Evolutionary conservation across 2,113 vertebrate genomes (phyloP).

Genomic region (Stictonetta naevosa): DNA sequence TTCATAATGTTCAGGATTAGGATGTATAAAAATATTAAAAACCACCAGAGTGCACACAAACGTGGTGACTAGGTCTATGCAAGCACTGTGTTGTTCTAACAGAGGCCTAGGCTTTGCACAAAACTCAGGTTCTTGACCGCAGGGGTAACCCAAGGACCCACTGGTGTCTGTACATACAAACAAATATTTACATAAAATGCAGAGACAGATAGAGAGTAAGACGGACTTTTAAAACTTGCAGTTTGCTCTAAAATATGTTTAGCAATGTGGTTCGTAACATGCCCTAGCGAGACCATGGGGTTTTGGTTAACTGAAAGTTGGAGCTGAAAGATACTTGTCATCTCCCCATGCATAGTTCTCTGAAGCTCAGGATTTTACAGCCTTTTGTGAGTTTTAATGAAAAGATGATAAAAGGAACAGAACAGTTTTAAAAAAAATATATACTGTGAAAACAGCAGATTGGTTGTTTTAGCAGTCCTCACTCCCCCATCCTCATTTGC

Average conservation of each 20-base stretch:
- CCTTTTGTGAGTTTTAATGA: neutral
- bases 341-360: neutral
- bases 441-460: slow-evolving; percentile 28
- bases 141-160: slow-evolving; percentile 38
- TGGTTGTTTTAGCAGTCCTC: slow-evolving; percentile 13
- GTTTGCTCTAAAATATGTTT: slow-evolving; percentile 37
- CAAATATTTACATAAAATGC: slow-evolving; percentile 65
- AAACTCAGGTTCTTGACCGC: slow-evolving; percentile 21
- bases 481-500: neutral
- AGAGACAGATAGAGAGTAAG: slow-evolving; percentile 11
- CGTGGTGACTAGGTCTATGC: slow-evolving; percentile 55
- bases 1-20: slow-evolving; percentile 53
- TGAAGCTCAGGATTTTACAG: slow-evolving; percentile 41
- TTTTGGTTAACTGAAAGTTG: neutral
- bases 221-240: neutral
- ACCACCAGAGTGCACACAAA: slow-evolving; percentile 61
- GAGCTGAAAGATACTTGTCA: slow-evolving; percentile 3
- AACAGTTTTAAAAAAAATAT: neutral
- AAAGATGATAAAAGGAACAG: slow-evolving; percentile 3
- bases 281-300: slow-evolving; percentile 9
- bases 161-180: slow-evolving; percentile 63
- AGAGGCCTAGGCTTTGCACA: slow-evolving; percentile 55
- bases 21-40: slow-evolving; percentile 71
- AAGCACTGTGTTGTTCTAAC: slow-evolving; percentile 69
- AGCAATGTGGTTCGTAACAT: slow-evolving; percentile 19